Conservation (phyloP, 1,140 invertebrate genomes). For the Tetramorium simillimum region DNA sequence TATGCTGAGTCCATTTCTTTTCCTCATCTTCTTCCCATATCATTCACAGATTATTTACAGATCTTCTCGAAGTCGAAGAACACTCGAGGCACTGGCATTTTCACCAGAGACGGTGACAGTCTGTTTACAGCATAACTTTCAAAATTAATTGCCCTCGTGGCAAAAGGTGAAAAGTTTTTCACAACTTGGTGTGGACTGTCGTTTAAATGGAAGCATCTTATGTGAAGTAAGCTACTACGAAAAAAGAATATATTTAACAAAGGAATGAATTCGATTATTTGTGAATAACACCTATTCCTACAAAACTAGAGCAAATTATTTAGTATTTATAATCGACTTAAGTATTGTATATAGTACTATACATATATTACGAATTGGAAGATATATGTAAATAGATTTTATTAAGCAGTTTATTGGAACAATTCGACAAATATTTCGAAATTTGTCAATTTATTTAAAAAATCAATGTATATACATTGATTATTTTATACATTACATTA, state of each 20-base stretch:
- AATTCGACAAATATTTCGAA: background rate
- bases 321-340: background rate
- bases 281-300: background rate
- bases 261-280: background rate
- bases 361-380: too few species aligned
- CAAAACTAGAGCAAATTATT: background rate
- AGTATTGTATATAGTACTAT: too few species aligned
- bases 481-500: background rate
- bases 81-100: conserved; percentile 52
- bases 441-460: background rate
- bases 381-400: background rate
- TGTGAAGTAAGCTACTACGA: background rate
- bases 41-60: background rate
- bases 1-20: background rate
- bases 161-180: conserved; percentile 73
- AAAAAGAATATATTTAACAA: background rate
- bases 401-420: background rate
- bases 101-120: conserved; percentile 54
- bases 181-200: conserved; percentile 45
- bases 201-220: background rate
- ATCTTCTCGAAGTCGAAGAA: conserved; percentile 37
- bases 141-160: conserved; percentile 68
- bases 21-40: background rate
- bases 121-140: conserved; percentile 73
- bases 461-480: background rate